Conservation (phyloP, 1,140 invertebrate genomes). For the Artemia franciscana region DNA sequence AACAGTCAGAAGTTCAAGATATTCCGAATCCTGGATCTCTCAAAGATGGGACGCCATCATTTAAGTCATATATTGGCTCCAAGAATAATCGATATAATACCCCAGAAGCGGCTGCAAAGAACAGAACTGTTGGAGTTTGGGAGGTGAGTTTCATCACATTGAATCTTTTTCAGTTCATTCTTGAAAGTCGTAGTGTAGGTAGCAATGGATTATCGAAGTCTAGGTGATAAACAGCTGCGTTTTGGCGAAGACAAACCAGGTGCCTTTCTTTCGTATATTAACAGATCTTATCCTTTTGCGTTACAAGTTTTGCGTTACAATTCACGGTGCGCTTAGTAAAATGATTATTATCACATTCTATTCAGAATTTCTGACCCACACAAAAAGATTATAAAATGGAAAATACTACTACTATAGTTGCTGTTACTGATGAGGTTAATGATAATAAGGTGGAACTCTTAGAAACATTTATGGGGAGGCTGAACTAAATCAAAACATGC, state of each 20-base stretch:
- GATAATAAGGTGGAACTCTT: too few species aligned
- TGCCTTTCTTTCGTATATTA: not conserved
- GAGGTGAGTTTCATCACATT: not conserved
- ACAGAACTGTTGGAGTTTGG: constrained; percentile 16
- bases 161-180: constrained; percentile 21
- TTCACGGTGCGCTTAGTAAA: not conserved
- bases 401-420: too few species aligned
- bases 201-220: not conserved
- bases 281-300: not conserved
- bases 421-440: too few species aligned
- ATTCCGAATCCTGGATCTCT: constrained; percentile 87
- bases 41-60: constrained; percentile 81
- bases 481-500: too few species aligned
- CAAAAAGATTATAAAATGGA: too few species aligned
- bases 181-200: too few species aligned
- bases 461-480: too few species aligned
- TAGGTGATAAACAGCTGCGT: not conserved
- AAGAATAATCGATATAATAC: constrained; percentile 65
- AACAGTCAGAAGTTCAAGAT: constrained; percentile 87
- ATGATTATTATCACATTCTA: too few species aligned
- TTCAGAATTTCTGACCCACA: too few species aligned
- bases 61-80: constrained; percentile 88
- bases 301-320: not conserved
- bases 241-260: not conserved
- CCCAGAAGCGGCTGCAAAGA: constrained; percentile 30